phyloP scores from a whole-genome alignment of 2,113 vertebrate genomes.

The Panthera leo region DNA sequence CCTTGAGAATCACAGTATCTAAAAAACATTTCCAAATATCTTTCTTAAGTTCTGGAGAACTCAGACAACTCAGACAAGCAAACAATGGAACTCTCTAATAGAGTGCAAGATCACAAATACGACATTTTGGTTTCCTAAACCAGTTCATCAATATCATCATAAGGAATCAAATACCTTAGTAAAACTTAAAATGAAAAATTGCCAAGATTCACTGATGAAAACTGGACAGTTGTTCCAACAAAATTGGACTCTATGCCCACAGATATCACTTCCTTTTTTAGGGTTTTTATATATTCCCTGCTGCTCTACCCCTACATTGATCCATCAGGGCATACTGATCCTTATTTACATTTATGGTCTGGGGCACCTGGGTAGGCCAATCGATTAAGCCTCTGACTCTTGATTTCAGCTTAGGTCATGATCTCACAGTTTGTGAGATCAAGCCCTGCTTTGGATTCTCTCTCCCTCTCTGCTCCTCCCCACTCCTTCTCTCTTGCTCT shows the following conservation, averaged over 20 bases:
- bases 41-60: constrained; percentile 43
- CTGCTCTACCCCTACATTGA: neutral
- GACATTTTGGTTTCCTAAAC: neutral
- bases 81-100: neutral
- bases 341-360: neutral
- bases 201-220: neutral
- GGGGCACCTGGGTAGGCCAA: too few species aligned
- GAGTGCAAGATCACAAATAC: neutral
- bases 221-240: neutral
- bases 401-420: too few species aligned
- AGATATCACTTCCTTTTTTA: neutral
- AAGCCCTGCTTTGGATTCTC: too few species aligned
- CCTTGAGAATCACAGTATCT: neutral
- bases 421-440: too few species aligned
- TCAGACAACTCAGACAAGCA: neutral
- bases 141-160: neutral
- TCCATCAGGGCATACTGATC: neutral
- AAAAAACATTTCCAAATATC: constrained; percentile 9
- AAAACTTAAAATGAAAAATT: constrained; percentile 13
- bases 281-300: neutral
- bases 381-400: too few species aligned
- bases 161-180: neutral
- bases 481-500: too few species aligned
- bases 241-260: neutral
- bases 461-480: too few species aligned